Evolutionary conservation across 2,113 vertebrate genomes (phyloP).

Genomic region (Aplodontia rufa): DNA sequence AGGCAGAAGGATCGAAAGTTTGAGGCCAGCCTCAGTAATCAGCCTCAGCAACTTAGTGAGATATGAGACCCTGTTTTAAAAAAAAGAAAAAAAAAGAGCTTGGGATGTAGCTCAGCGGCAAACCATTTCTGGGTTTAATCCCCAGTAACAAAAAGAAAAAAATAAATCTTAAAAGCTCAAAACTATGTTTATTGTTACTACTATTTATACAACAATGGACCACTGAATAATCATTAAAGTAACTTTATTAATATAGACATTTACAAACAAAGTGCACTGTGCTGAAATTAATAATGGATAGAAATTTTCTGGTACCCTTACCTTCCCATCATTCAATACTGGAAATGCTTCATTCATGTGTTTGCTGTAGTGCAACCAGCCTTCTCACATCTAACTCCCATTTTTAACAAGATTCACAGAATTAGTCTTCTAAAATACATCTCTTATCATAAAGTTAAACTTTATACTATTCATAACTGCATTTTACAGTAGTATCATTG

Average conservation of each 20-base stretch:
- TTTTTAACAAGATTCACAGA: conserved; percentile 43
- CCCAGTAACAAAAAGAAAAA: not conserved
- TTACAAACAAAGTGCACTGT: conserved; percentile 47
- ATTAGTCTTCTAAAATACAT: not conserved
- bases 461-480: not conserved
- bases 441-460: not conserved
- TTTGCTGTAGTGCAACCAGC: not conserved
- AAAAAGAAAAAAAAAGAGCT: too few species aligned
- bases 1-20: too few species aligned
- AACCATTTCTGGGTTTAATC: too few species aligned
- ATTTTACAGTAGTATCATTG: not conserved
- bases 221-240: not conserved
- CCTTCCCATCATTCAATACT: not conserved
- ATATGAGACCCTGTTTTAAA: too few species aligned
- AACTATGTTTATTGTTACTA: not conserved
- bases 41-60: too few species aligned
- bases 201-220: not conserved
- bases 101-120: too few species aligned
- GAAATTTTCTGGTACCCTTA: not conserved
- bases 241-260: conserved; percentile 54
- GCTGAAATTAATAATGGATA: conserved; percentile 21
- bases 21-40: too few species aligned
- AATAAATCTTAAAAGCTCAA: not conserved
- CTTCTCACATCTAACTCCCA: not conserved
- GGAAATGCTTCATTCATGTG: conserved; percentile 9